Evolutionary conservation across 2,113 vertebrate species (phyloP).

Genomic region (Toxostoma redivivum): DNA sequence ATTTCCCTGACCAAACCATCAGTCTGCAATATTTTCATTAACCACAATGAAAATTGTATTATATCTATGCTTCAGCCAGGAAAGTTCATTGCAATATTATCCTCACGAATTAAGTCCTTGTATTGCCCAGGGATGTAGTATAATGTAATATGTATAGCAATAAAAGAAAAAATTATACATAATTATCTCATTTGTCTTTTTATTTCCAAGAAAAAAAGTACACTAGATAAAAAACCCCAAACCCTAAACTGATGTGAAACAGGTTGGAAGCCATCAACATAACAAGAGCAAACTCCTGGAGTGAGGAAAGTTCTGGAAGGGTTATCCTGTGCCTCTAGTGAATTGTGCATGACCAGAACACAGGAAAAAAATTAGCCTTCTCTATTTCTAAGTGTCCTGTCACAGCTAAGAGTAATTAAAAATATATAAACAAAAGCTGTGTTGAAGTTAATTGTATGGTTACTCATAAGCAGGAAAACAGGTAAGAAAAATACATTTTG

Average conservation of each 20-base stretch:
- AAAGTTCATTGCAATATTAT: background rate
- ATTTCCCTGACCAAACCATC: background rate
- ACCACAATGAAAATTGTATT: background rate
- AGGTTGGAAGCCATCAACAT: background rate
- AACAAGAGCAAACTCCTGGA: background rate
- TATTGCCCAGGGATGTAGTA: background rate
- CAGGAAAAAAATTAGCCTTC: background rate
- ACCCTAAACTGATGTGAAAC: background rate
- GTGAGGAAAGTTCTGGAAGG: background rate
- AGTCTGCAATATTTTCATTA: background rate
- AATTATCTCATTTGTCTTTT: constrained; percentile 26
- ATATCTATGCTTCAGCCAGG: background rate
- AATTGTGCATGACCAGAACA: background rate
- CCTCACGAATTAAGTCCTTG: background rate
- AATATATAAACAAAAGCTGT: background rate
- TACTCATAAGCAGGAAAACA: background rate
- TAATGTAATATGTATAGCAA: background rate
- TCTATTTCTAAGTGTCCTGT: background rate
- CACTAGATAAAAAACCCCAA: background rate
- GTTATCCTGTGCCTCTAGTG: background rate
- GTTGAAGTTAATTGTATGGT: background rate
- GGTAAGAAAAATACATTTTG: background rate
- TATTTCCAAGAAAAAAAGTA: constrained; percentile 23
- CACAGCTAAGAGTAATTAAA: background rate
- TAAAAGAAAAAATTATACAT: constrained; percentile 4